These are phyloP conservation scores for Nothobranchius furzeri DNA, from an alignment of 2,113 vertebrate genomes.

Conservation along the genomic window DNA sequence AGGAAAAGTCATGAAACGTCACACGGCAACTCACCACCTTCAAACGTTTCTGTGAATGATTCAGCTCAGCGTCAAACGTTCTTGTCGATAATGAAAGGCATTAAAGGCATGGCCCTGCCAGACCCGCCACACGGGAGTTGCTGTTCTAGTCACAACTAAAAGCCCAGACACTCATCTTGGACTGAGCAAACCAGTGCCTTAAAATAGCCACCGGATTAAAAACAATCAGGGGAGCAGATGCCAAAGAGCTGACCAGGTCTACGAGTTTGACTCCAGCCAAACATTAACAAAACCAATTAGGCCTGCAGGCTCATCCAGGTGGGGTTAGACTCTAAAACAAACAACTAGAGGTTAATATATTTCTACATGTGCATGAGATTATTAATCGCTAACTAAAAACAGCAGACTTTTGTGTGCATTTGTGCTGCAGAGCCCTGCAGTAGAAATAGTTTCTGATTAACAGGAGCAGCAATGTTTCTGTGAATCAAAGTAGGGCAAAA, in stretches of 20 bases:
- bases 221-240: slow-evolving; percentile 67
- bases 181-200: slow-evolving; percentile 48
- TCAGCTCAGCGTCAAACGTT: slow-evolving; percentile 53
- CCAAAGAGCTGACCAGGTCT: slow-evolving; percentile 45
- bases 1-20: slow-evolving; percentile 31
- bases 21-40: slow-evolving; percentile 31
- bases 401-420: neutral
- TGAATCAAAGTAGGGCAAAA: slow-evolving; percentile 79
- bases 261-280: slow-evolving; percentile 47
- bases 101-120: slow-evolving; percentile 9
- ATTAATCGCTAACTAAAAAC: neutral
- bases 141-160: slow-evolving; percentile 43
- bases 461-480: slow-evolving; percentile 51
- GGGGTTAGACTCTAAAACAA: neutral
- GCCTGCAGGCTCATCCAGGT: slow-evolving; percentile 11
- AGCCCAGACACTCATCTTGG: slow-evolving; percentile 46
- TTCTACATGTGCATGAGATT: neutral
- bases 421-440: neutral
- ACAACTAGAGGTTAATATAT: neutral
- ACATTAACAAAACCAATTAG: slow-evolving; percentile 59
- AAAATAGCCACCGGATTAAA: slow-evolving; percentile 76
- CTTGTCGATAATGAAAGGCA: slow-evolving; percentile 29
- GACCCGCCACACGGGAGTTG: slow-evolving; percentile 33
- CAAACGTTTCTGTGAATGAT: slow-evolving; percentile 39
- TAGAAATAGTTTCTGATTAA: slow-evolving; percentile 35